Conservation (phyloP, 2,888 invertebrate genomes). For the Troides helena region DNA sequence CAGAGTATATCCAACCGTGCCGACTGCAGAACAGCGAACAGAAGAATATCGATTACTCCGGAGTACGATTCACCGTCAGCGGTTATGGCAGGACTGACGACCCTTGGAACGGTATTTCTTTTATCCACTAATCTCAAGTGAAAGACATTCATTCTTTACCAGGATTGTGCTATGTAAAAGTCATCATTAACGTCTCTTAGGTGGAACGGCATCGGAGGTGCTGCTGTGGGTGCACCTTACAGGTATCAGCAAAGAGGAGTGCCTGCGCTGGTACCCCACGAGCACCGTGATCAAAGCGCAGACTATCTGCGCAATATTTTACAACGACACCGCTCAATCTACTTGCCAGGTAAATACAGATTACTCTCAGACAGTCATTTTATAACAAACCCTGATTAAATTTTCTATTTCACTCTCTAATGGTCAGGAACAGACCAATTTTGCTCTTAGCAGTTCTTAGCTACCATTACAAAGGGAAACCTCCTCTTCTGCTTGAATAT, state of each 20-base stretch:
- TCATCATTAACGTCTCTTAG: slow-evolving; percentile 36
- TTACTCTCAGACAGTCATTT: too few species aligned
- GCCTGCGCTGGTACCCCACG: slow-evolving; percentile 51
- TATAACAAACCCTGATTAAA: too few species aligned
- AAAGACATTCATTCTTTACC: too few species aligned
- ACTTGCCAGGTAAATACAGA: slow-evolving; percentile 54
- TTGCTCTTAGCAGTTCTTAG: too few species aligned
- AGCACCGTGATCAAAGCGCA: slow-evolving; percentile 47
- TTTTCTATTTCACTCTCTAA: too few species aligned
- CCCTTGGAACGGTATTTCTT: slow-evolving; percentile 47
- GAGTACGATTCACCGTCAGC: slow-evolving; percentile 51
- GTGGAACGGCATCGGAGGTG: slow-evolving; percentile 58
- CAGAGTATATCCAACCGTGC: slow-evolving; percentile 56
- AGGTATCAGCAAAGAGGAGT: slow-evolving; percentile 61
- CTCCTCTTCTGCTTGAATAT: too few species aligned
- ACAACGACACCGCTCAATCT: slow-evolving; percentile 64
- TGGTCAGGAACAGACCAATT: too few species aligned
- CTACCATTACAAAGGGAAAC: too few species aligned
- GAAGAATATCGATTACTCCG: slow-evolving; percentile 52
- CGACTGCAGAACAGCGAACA: slow-evolving; percentile 56
- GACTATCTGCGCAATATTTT: slow-evolving; percentile 60
- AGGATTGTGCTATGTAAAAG: too few species aligned
- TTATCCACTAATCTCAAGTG: too few species aligned
- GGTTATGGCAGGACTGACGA: slow-evolving; percentile 63
- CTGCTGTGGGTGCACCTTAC: slow-evolving; percentile 70